phyloP scores from a whole-genome alignment of 1,140 invertebrate species.

The Sitobion miscanthi region DNA sequence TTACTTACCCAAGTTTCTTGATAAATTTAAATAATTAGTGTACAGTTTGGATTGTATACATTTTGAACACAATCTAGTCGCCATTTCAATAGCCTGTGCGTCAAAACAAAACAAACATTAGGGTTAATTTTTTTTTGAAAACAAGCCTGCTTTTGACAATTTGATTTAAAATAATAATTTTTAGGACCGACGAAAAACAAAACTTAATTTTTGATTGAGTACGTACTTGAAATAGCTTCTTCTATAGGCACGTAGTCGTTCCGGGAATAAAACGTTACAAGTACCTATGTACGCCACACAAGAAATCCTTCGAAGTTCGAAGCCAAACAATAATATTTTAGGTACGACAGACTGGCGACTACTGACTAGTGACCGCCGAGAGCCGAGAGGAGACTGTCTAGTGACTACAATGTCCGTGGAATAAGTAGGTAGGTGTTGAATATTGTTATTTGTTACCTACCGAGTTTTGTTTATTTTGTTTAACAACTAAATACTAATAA shows the following conservation, averaged over 20 bases:
- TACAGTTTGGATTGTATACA: conserved; percentile 45
- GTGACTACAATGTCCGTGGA: neutral
- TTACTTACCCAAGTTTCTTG: conserved; percentile 18
- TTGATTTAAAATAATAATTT: neutral
- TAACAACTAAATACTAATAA: conserved; percentile 17
- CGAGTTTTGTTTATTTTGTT: conserved; percentile 38
- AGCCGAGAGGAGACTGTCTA: neutral
- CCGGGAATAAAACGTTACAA: neutral
- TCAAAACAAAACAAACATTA: neutral
- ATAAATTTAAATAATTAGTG: conserved; percentile 31
- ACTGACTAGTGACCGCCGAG: neutral
- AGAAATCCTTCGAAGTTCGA: neutral
- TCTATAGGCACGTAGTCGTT: neutral
- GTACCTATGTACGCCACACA: neutral
- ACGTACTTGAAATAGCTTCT: neutral
- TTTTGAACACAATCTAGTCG: conserved; percentile 20
- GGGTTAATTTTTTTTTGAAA: neutral
- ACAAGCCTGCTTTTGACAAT: neutral
- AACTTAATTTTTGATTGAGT: neutral
- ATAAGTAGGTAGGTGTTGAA: neutral
- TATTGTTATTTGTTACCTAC: neutral
- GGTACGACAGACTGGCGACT: neutral
- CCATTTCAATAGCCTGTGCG: neutral
- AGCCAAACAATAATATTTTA: neutral
- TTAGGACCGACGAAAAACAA: neutral